Percentiles rank a stretch among this genome's conserved stretches.
phyloP scores from a whole-genome alignment of 1,140 invertebrate genomes.

The Drosophila baimaii region DNA sequence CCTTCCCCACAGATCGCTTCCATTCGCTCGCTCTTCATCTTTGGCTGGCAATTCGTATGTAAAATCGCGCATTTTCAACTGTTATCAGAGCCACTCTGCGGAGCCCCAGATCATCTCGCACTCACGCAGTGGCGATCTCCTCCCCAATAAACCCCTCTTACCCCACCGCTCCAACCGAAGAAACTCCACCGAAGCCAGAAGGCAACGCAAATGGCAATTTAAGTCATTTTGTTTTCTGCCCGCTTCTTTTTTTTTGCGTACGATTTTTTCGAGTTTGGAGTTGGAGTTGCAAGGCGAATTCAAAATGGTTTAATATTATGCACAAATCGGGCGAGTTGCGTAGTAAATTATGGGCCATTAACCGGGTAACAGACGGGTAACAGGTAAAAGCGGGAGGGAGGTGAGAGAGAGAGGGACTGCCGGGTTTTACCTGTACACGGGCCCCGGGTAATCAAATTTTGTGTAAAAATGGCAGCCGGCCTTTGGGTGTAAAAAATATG shows the following conservation, averaged over 20 bases:
- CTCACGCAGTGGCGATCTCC: slow-evolving; percentile 10
- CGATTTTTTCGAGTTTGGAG: slow-evolving; percentile 28
- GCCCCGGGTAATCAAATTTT: slow-evolving; percentile 47
- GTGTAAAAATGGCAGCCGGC: slow-evolving; percentile 54
- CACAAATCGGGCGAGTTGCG: slow-evolving; percentile 60
- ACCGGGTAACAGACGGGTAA: slow-evolving; percentile 42
- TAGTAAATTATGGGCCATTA: slow-evolving; percentile 66
- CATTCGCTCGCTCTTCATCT: slow-evolving; percentile 48
- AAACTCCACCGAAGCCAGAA: slow-evolving; percentile 34
- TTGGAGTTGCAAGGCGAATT: slow-evolving; percentile 45
- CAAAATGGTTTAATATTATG: slow-evolving; percentile 70
- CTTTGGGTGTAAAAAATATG: slow-evolving; percentile 59
- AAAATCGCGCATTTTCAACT: slow-evolving; percentile 60
- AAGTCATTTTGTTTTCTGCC: slow-evolving; percentile 63
- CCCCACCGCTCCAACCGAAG: background rate
- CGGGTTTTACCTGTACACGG: slow-evolving; percentile 35
- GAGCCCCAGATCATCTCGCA: slow-evolving; percentile 50
- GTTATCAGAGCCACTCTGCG: slow-evolving; percentile 47
- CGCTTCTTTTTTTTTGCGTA: slow-evolving; percentile 17
- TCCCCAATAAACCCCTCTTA: slow-evolving; percentile 1
- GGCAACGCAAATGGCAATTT: slow-evolving; percentile 62
- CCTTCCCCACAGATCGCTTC: slow-evolving; percentile 19
- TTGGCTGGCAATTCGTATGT: slow-evolving; percentile 45
- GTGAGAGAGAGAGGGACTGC: slow-evolving; percentile 8
- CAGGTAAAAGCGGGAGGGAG: slow-evolving; percentile 30